Percentiles rank a stretch among this genome's conserved stretches.
Conservation (phyloP, 30 jellyfish, hydroid and myxozoan species). For the Aurelia sp. region DNA sequence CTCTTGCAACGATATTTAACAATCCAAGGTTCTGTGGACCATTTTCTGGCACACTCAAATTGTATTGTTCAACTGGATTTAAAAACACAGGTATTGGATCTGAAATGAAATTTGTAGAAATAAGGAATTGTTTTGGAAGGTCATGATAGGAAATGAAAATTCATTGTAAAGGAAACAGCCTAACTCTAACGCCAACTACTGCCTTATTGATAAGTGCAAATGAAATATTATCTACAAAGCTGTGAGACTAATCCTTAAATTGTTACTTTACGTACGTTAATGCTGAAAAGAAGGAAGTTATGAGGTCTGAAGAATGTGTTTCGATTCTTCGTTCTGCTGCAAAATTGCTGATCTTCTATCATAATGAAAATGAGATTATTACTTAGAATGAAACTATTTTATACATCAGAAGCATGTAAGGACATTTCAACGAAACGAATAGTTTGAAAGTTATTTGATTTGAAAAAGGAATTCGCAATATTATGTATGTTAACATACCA, state of each 20-base stretch:
- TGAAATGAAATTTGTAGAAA: constrained; percentile 5
- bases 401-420: no score
- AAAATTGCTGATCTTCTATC: no score
- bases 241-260: no score
- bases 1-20: constrained; percentile 65
- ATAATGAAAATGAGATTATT: background rate
- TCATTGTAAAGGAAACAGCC: background rate
- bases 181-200: background rate
- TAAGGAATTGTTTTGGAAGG: background rate
- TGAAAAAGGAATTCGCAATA: background rate
- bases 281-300: no score
- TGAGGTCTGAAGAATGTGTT: no score
- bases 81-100: constrained; percentile 86
- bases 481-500: constrained; percentile 56
- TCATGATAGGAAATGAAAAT: background rate
- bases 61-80: constrained; percentile 64
- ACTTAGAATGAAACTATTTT: background rate
- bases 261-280: no score
- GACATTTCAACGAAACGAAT: background rate
- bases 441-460: background rate
- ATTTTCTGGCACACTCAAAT: constrained; percentile 76
- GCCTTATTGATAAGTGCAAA: no score
- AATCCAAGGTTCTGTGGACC: constrained; percentile 56
- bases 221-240: no score
- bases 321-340: no score